Evolutionary conservation across 2,113 vertebrate genomes (phyloP).

Genomic region (Garra rufa): DNA sequence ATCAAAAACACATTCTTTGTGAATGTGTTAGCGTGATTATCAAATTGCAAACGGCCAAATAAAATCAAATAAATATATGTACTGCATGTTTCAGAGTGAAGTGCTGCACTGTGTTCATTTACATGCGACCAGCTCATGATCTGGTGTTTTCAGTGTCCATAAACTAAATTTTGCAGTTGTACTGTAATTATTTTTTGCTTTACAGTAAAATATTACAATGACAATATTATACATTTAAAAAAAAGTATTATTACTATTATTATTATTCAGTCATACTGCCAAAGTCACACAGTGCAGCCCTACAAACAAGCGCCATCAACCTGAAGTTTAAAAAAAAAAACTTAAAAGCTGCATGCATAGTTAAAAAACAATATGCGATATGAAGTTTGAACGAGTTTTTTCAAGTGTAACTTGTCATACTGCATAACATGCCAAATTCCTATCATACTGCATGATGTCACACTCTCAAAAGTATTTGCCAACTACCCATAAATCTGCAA

Average conservation of each 20-base stretch:
- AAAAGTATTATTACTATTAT: background rate
- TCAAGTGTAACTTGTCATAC: background rate
- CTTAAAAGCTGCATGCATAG: background rate
- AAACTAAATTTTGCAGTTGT: too few species aligned
- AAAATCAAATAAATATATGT: background rate
- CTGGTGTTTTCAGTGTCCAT: background rate
- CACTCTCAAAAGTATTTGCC: background rate
- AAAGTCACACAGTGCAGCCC: too few species aligned
- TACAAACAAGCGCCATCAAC: background rate
- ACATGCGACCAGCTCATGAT: background rate
- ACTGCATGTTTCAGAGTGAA: background rate
- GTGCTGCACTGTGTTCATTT: background rate
- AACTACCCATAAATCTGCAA: background rate
- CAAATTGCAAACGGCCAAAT: background rate
- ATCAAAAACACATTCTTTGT: background rate
- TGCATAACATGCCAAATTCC: background rate
- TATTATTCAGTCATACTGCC: background rate
- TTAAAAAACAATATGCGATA: background rate
- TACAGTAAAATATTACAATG: too few species aligned
- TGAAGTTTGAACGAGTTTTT: background rate
- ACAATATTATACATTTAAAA: background rate
- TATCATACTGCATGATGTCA: background rate
- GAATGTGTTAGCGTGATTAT: background rate
- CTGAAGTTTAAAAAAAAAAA: too few species aligned
- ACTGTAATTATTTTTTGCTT: too few species aligned